These are phyloP conservation scores for Enteromius trimaculatus DNA, from an alignment of 2,797 vertebrate species.

Conservation along the genomic window DNA sequence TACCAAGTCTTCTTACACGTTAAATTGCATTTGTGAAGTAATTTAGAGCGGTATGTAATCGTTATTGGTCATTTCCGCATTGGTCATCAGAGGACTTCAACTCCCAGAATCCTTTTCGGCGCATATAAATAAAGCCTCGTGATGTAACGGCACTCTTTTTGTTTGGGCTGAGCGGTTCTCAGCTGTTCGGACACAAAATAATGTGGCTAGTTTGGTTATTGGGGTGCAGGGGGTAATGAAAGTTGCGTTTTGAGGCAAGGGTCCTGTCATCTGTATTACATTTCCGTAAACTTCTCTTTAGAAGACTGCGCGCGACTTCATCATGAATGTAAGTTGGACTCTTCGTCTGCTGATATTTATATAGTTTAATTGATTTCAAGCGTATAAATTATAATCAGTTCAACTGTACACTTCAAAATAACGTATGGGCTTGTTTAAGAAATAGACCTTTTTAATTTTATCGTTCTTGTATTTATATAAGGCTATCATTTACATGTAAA, in stretches of 20 bases:
- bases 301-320: background rate
- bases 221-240: background rate
- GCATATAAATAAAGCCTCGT: slow-evolving; percentile 31
- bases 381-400: background rate
- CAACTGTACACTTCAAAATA: background rate
- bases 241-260: background rate
- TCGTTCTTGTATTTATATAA: background rate
- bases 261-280: background rate
- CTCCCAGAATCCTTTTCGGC: background rate
- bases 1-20: background rate
- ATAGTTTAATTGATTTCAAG: background rate
- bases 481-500: background rate
- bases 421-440: background rate
- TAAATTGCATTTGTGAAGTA: background rate
- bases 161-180: background rate
- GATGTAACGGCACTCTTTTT: background rate
- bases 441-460: background rate
- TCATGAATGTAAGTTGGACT: slow-evolving; percentile 36
- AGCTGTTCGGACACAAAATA: background rate
- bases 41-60: background rate
- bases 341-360: background rate
- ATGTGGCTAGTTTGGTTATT: background rate
- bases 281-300: background rate
- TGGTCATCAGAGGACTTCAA: background rate
- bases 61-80: background rate